Conservation (phyloP, 2,797 vertebrate species). For the Macropus fuliginosus region DNA sequence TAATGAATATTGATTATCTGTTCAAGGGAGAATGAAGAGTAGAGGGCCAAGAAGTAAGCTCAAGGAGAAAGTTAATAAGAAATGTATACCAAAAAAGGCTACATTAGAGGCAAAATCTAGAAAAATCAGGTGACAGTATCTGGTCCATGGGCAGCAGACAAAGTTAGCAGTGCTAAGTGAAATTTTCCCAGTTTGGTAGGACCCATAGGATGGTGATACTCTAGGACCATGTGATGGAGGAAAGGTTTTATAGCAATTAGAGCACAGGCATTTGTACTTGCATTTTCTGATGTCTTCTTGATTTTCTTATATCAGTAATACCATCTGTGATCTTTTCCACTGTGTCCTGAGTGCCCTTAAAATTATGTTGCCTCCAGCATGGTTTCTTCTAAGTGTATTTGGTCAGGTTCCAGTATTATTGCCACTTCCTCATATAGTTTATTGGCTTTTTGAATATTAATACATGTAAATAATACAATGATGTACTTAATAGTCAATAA, state of each 20-base stretch:
- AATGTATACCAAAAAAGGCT: background rate
- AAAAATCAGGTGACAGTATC: background rate
- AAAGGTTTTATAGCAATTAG: background rate
- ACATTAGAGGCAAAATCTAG: constrained; percentile 24
- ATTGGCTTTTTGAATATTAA: background rate
- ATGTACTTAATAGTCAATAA: background rate
- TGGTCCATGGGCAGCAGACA: too few relatives aligned
- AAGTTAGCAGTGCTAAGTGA: background rate
- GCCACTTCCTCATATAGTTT: background rate
- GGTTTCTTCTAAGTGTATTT: background rate
- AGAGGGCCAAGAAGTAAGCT: constrained; percentile 26
- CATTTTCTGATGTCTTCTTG: background rate
- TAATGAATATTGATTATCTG: background rate
- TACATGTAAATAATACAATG: background rate
- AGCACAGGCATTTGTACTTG: background rate
- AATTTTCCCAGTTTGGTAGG: background rate
- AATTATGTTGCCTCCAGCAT: background rate
- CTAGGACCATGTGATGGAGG: background rate
- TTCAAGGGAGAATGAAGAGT: constrained; percentile 16
- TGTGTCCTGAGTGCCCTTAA: background rate
- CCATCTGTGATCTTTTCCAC: background rate
- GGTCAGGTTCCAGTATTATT: background rate
- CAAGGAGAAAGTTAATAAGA: constrained; percentile 13
- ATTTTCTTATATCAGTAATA: background rate
- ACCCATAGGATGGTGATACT: background rate